A percentile compares a stretch with the other conserved stretches of the same genome.
Evolutionary conservation across 1,140 invertebrate species (phyloP).

Genomic region (Pomacea maculata): DNA sequence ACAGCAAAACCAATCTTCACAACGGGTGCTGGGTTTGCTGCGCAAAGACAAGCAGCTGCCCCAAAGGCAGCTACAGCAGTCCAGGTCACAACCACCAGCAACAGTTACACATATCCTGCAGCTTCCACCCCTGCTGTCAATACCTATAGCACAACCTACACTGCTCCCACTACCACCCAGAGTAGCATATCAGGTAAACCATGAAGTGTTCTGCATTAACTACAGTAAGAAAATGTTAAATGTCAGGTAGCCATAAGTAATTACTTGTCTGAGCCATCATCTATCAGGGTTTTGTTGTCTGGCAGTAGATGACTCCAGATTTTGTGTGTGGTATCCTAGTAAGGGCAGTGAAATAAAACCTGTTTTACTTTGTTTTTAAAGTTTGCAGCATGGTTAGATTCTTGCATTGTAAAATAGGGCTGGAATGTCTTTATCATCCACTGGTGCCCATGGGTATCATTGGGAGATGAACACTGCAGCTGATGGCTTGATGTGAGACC

Average conservation of each 20-base stretch:
- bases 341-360: too few relatives aligned
- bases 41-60: constrained; percentile 49
- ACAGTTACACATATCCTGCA: constrained; percentile 58
- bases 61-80: constrained; percentile 58
- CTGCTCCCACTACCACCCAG: constrained; percentile 45
- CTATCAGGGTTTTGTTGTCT: too few relatives aligned
- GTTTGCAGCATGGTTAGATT: too few relatives aligned
- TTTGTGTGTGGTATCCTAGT: too few relatives aligned
- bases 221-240: neutral
- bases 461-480: too few relatives aligned
- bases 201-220: neutral
- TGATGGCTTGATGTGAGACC: too few relatives aligned
- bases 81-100: constrained; percentile 49
- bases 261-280: too few relatives aligned
- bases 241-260: neutral
- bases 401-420: too few relatives aligned
- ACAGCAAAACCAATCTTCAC: constrained; percentile 66
- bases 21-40: constrained; percentile 67
- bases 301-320: too few relatives aligned
- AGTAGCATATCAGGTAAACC: constrained; percentile 44
- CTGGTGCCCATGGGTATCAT: too few relatives aligned
- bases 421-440: too few relatives aligned
- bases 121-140: constrained; percentile 46
- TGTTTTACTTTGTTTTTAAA: too few relatives aligned
- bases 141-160: constrained; percentile 52